Evolutionary conservation across 1,140 invertebrate species (phyloP).

Genomic region (Eulimnadia texana): DNA sequence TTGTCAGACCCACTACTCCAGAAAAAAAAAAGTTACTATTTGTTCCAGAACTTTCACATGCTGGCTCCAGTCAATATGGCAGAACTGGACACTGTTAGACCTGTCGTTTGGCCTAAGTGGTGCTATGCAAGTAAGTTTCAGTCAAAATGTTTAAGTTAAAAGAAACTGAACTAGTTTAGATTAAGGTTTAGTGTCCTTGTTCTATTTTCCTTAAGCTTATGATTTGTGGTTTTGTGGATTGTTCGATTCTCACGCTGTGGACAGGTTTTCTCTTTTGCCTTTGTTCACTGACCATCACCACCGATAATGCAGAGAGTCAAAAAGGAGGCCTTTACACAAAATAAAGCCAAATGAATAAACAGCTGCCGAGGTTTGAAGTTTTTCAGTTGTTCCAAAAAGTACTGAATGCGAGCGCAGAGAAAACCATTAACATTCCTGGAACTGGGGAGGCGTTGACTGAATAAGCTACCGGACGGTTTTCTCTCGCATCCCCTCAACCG

Average conservation of each 20-base stretch:
- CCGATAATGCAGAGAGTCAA: too few relatives aligned
- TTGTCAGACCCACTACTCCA: background rate
- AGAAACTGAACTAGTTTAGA: background rate
- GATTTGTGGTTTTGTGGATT: background rate
- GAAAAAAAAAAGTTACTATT: background rate
- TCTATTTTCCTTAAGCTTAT: background rate
- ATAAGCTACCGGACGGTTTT: background rate
- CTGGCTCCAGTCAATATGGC: conserved; percentile 6
- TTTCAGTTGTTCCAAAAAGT: too few relatives aligned
- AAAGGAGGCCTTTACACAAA: too few relatives aligned
- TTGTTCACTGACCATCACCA: too few relatives aligned
- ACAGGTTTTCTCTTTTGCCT: too few relatives aligned
- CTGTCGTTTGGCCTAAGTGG: conserved; percentile 16
- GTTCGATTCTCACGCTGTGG: too few relatives aligned
- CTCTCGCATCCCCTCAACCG: background rate
- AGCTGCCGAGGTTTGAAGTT: too few relatives aligned
- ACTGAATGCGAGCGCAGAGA: background rate
- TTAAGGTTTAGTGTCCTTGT: background rate
- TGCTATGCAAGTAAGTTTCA: conserved; percentile 14
- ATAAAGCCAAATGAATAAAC: too few relatives aligned
- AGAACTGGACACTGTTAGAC: conserved; percentile 10
- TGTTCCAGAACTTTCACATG: background rate
- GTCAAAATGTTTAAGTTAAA: background rate
- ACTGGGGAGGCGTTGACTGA: background rate
- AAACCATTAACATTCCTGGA: background rate